phyloP scores from a whole-genome alignment of 2,113 vertebrate genomes.

The Macquaria australasica region DNA sequence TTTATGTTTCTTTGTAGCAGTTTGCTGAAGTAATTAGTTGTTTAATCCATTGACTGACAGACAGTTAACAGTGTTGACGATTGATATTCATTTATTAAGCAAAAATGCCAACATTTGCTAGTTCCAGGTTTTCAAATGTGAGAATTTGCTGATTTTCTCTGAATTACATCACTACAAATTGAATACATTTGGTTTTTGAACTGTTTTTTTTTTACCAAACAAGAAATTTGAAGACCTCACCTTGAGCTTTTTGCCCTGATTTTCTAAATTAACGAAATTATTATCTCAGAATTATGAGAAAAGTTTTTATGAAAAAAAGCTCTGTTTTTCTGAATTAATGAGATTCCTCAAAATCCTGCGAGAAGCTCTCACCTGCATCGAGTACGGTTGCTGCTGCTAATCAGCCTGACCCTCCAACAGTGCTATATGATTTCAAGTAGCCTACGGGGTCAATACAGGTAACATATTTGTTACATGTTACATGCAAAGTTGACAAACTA shows the following conservation, averaged over 20 bases:
- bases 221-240: neutral
- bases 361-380: no score
- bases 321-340: no score
- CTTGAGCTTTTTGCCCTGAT: neutral
- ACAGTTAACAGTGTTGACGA: neutral
- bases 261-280: no score
- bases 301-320: no score
- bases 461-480: no score
- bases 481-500: no score
- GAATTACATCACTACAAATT: neutral
- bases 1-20: neutral
- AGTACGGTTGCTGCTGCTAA: no score
- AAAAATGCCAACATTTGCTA: neutral
- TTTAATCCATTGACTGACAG: neutral
- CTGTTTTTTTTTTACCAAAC: neutral
- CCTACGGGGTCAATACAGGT: no score
- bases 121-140: neutral
- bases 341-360: no score
- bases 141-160: neutral
- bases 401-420: no score
- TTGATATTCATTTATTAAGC: neutral
- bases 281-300: no score
- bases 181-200: neutral
- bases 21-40: neutral
- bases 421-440: no score